Conservation (phyloP, 2,888 invertebrate genomes). For the Calliphora vomitoria region DNA sequence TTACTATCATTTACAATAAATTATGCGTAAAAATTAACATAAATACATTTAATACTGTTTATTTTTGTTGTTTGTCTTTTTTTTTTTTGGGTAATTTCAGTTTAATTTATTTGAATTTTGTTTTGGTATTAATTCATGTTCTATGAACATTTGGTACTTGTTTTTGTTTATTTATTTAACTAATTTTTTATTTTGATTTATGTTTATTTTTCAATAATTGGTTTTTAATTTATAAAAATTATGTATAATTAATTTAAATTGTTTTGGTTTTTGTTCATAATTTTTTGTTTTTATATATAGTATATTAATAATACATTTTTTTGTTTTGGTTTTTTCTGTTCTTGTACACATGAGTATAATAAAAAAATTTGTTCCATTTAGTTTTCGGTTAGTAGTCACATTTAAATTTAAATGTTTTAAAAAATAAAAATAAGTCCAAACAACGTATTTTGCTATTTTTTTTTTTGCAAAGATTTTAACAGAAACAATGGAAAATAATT, state of each 20-base stretch:
- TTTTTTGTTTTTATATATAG: constrained; percentile 26
- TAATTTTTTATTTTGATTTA: constrained; percentile 47
- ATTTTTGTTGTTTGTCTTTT: neutral
- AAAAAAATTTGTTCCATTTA: constrained; percentile 71
- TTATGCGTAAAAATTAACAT: constrained; percentile 51
- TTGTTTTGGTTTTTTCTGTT: constrained; percentile 56
- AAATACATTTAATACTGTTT: constrained; percentile 34
- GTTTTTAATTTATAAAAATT: constrained; percentile 63
- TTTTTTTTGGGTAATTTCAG: neutral
- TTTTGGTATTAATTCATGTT: constrained; percentile 58
- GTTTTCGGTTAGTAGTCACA: constrained; percentile 69
- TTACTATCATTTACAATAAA: constrained; percentile 53
- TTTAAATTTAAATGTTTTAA: constrained; percentile 54
- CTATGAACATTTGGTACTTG: constrained; percentile 71
- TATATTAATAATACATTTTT: constrained; percentile 40
- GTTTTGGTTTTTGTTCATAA: constrained; percentile 42
- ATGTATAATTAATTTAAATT: constrained; percentile 66
- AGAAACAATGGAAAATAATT: too few relatives aligned
- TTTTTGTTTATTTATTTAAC: constrained; percentile 46
- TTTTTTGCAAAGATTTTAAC: too few relatives aligned
- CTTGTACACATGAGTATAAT: constrained; percentile 78
- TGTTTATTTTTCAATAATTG: constrained; percentile 32
- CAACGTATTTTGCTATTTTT: constrained; percentile 16
- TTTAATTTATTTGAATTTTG: constrained; percentile 35
- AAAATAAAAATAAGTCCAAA: constrained; percentile 40